Evolutionary conservation across 2,113 vertebrate genomes (phyloP).

Genomic region (Gallinago jamesoni): DNA sequence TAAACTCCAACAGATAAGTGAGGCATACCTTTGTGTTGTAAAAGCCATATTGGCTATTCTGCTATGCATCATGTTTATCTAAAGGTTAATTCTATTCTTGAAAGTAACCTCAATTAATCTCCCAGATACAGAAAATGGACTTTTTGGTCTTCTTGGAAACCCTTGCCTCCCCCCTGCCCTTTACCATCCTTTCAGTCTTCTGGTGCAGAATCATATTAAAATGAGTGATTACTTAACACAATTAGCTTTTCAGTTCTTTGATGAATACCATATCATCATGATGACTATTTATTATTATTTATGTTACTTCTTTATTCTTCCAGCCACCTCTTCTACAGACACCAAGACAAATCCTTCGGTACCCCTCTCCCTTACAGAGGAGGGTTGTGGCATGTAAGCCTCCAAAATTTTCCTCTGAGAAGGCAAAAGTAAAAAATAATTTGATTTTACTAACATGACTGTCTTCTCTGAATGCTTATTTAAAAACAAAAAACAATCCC

Average conservation of each 20-base stretch:
- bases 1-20: neutral
- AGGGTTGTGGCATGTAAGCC: neutral
- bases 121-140: neutral
- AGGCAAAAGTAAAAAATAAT: neutral
- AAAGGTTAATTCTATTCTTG: neutral
- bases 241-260: neutral
- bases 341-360: neutral
- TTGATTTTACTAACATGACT: neutral
- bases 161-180: neutral
- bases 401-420: neutral
- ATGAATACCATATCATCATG: neutral
- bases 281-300: neutral
- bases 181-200: neutral
- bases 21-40: neutral
- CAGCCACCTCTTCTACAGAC: neutral
- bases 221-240: neutral
- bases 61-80: neutral
- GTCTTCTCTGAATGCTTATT: neutral
- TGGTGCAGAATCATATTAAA: neutral
- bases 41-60: neutral
- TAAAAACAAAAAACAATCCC: neutral
- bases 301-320: neutral
- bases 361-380: fast-evolving
- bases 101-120: neutral
- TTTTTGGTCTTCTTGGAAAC: neutral